Conservation (phyloP, 2,888 invertebrate genomes). For the Auanema freiburgensis region DNA sequence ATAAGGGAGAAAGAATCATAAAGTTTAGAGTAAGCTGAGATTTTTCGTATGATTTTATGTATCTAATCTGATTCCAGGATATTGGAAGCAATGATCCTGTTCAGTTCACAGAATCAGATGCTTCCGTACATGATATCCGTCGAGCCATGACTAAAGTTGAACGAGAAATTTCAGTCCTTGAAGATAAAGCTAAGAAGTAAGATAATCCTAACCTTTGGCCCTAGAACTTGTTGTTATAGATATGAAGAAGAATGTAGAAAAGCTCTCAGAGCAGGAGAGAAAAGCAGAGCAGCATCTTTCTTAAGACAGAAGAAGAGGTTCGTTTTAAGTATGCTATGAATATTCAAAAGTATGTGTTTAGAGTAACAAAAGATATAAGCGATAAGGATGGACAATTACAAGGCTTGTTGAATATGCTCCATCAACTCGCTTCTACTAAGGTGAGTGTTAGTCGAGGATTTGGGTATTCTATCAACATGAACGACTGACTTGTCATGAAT, state of each 20-base stretch:
- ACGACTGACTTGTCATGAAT: too few species aligned
- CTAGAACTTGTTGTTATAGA: conserved; percentile 17
- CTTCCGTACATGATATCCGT: conserved; percentile 56
- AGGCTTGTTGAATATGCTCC: conserved; percentile 51
- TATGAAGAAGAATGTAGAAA: conserved; percentile 47
- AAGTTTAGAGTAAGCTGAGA: conserved; percentile 52
- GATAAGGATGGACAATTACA: conserved; percentile 60
- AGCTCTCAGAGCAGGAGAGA: conserved; percentile 46
- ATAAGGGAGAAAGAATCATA: conserved; percentile 53
- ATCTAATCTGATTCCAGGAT: conserved; percentile 14
- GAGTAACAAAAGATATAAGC: conserved; percentile 52
- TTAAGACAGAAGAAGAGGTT: conserved; percentile 48
- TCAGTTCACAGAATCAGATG: conserved; percentile 56
- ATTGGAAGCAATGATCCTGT: conserved; percentile 39
- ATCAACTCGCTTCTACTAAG: conserved; percentile 54
- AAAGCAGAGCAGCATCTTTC: conserved; percentile 41
- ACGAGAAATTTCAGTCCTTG: conserved; percentile 50
- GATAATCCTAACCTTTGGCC: conserved; percentile 10
- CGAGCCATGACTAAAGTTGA: conserved; percentile 51
- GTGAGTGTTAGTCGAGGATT: conserved; percentile 13
- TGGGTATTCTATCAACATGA: too few species aligned
- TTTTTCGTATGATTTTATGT: neutral
- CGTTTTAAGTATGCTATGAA: too few species aligned
- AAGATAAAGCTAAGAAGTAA: conserved; percentile 45
- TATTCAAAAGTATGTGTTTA: neutral